Evolutionary conservation across 53 echinoderm and acorn worm species (phyloP).

Genomic region (Luidia sarsii): DNA sequence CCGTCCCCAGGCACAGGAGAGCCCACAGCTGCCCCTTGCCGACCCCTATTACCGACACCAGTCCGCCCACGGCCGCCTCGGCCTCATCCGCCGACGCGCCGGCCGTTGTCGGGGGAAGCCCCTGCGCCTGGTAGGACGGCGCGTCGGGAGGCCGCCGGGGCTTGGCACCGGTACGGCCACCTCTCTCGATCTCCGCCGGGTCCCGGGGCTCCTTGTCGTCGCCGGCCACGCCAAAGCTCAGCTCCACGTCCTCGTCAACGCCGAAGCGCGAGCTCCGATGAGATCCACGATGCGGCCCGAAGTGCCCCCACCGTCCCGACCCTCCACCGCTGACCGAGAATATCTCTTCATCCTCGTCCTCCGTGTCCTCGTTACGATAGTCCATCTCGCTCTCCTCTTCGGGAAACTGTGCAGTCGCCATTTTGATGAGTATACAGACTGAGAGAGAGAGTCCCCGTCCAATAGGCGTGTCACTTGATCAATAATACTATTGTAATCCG

Average conservation of each 20-base stretch:
- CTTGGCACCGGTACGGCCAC: no score
- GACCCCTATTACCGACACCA: conserved; percentile 13
- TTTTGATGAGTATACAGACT: no score
- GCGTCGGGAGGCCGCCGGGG: neutral
- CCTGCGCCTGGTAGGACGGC: conserved; percentile 6
- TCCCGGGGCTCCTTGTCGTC: neutral
- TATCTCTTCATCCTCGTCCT: conserved; percentile 23
- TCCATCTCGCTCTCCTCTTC: neutral
- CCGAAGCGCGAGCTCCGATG: conserved; percentile 48
- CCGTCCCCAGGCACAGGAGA: conserved; percentile 2
- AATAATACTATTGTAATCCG: no score
- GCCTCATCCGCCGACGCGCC: neutral
- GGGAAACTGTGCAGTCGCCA: neutral
- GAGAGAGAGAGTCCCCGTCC: no score
- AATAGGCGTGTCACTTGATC: no score
- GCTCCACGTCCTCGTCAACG: conserved; percentile 23
- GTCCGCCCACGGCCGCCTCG: neutral
- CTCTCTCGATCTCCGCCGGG: neutral
- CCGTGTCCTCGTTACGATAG: neutral
- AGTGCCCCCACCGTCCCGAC: no score
- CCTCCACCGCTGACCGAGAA: conserved; percentile 18
- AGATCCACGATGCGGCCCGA: no score
- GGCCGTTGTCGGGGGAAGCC: neutral
- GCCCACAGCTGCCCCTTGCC: conserved; percentile 28
- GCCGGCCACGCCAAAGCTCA: neutral